Evolutionary conservation across 2,888 invertebrate genomes (phyloP).

Genomic region (Nymphalis urticae): DNA sequence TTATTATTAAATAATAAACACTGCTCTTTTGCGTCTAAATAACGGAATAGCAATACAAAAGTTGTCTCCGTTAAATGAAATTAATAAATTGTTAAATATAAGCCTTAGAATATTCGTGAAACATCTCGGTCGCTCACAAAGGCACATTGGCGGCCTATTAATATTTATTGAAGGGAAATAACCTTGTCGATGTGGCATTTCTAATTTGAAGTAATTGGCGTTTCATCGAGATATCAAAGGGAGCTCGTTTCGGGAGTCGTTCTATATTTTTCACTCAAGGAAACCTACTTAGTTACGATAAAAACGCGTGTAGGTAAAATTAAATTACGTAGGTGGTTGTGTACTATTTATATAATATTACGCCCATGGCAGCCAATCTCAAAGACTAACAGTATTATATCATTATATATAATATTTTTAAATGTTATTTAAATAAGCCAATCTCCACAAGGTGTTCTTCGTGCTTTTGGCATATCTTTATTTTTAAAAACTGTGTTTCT

Average conservation of each 20-base stretch:
- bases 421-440: too few species aligned
- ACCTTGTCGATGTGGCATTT: constrained; percentile 50
- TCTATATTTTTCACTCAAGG: background rate
- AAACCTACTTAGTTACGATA: too few species aligned
- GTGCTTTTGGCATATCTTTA: too few species aligned
- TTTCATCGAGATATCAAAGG: constrained; percentile 18
- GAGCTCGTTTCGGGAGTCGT: background rate
- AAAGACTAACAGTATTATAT: too few species aligned
- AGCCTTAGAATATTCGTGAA: constrained; percentile 22
- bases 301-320: too few species aligned
- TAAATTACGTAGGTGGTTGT: background rate
- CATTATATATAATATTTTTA: too few species aligned
- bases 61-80: constrained; percentile 37
- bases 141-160: constrained; percentile 56
- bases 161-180: constrained; percentile 62
- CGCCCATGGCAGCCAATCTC: too few species aligned
- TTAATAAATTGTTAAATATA: constrained; percentile 22
- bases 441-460: too few species aligned
- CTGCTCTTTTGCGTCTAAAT: background rate
- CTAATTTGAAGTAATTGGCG: constrained; percentile 53
- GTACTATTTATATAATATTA: background rate
- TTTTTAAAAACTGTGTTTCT: too few species aligned
- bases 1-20: background rate
- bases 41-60: constrained; percentile 32
- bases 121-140: constrained; percentile 45